phyloP scores from a whole-genome alignment of 2,113 vertebrate species.

The Rhizomys pruinosus region DNA sequence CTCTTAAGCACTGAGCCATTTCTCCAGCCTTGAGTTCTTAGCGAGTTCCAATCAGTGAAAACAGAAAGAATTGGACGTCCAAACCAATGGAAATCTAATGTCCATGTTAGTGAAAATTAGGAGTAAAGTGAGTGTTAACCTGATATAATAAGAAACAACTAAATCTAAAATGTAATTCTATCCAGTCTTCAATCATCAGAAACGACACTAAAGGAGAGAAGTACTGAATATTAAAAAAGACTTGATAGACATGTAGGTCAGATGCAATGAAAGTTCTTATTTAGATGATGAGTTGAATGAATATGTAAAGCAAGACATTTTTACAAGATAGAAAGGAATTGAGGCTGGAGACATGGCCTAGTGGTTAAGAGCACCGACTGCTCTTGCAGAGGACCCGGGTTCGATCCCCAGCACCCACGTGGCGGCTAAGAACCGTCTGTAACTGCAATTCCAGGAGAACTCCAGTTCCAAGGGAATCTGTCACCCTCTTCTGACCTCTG shows the following conservation, averaged over 20 bases:
- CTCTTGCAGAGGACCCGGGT: too few relatives aligned
- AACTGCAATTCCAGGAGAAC: too few relatives aligned
- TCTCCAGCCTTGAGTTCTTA: too few relatives aligned
- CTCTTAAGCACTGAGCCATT: too few relatives aligned
- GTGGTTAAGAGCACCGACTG: too few relatives aligned
- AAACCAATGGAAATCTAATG: constrained; percentile 11
- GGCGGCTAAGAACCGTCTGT: too few relatives aligned
- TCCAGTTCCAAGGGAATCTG: too few relatives aligned
- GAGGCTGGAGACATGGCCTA: too few relatives aligned
- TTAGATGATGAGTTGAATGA: not conserved
- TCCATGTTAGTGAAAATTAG: constrained; percentile 23
- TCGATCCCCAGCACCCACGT: too few relatives aligned
- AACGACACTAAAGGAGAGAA: not conserved
- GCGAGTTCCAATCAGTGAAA: too few relatives aligned
- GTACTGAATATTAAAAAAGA: not conserved
- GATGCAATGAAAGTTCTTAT: not conserved
- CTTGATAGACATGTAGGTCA: not conserved
- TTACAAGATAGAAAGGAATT: too few relatives aligned
- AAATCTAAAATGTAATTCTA: constrained; percentile 32
- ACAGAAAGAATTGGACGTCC: not conserved
- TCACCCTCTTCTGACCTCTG: too few relatives aligned
- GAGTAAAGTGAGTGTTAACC: not conserved
- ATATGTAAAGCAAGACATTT: constrained; percentile 18
- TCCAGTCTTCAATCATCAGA: not conserved
- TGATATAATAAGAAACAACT: constrained; percentile 6